Evolutionary conservation across 2,888 invertebrate genomes (phyloP).

Genomic region (Acronicta psi): DNA sequence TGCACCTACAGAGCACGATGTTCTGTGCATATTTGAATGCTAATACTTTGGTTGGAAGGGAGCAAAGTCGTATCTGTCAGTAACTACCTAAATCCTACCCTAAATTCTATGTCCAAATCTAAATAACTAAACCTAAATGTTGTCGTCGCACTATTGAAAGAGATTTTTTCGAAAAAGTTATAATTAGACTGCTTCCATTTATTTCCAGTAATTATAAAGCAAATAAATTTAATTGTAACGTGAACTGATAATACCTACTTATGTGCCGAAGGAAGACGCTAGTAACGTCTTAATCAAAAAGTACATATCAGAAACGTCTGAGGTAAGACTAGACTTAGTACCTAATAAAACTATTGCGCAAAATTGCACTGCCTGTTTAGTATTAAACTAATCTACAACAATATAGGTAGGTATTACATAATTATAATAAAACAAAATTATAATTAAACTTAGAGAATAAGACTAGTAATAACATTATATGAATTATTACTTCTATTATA

Average conservation of each 20-base stretch:
- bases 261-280: conserved; percentile 42
- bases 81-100: too few species aligned
- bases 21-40: too few species aligned
- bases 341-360: conserved; percentile 75
- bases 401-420: conserved; percentile 56
- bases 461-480: conserved; percentile 30
- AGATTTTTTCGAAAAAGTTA: conserved; percentile 4
- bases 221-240: conserved; percentile 6
- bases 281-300: conserved; percentile 62
- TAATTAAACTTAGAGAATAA: conserved; percentile 47
- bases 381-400: conserved; percentile 71
- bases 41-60: too few species aligned
- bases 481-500: conserved; percentile 71
- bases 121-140: conserved; percentile 1
- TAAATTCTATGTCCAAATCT: too few species aligned
- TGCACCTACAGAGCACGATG: too few species aligned
- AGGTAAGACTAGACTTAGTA: conserved; percentile 70
- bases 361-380: conserved; percentile 86
- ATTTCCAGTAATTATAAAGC: conserved; percentile 12
- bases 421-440: conserved; percentile 65
- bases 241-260: conserved; percentile 13
- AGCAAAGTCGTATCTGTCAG: too few species aligned
- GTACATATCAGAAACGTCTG: conserved; percentile 81
- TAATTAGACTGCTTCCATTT: conserved; percentile 14
- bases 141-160: conserved; percentile 16